Conservation (phyloP, 2,888 invertebrate species). For the Scaptomyza flava region DNA sequence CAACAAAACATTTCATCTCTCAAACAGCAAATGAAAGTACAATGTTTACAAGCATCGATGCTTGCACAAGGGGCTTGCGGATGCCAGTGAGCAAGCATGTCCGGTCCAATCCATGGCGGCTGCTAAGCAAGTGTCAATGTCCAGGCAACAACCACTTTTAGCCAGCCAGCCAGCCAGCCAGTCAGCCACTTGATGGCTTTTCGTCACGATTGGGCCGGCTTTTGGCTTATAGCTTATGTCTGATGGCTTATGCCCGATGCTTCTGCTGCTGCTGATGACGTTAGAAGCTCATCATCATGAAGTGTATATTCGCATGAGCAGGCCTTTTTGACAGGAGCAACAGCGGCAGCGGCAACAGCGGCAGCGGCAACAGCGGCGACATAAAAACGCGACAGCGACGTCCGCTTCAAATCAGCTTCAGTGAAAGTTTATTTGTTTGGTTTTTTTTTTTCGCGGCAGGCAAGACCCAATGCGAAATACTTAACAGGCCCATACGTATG, state of each 20-base stretch:
- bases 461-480: slow-evolving; percentile 53
- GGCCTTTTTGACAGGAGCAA: slow-evolving; percentile 73
- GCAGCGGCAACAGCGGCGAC: slow-evolving; percentile 37
- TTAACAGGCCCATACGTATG: not conserved
- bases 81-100: slow-evolving; percentile 37
- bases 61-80: slow-evolving; percentile 3
- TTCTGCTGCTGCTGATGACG: slow-evolving; percentile 36
- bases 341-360: slow-evolving; percentile 27
- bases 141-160: slow-evolving; percentile 51
- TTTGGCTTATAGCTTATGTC: slow-evolving; percentile 27
- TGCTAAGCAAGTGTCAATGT: slow-evolving; percentile 73
- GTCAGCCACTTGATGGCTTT: slow-evolving; percentile 65
- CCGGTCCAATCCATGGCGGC: slow-evolving; percentile 28
- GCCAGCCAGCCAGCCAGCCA: slow-evolving; percentile 16
- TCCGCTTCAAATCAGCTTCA: slow-evolving; percentile 64
- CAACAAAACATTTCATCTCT: slow-evolving; percentile 18
- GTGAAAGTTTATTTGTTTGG: slow-evolving; percentile 67
- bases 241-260: slow-evolving; percentile 14
- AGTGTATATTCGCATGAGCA: slow-evolving; percentile 49
- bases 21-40: slow-evolving; percentile 66
- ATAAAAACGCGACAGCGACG: slow-evolving; percentile 32
- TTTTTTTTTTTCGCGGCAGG: slow-evolving; percentile 31
- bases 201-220: slow-evolving; percentile 68
- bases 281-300: slow-evolving; percentile 65
- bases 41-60: slow-evolving; percentile 30